These are phyloP conservation scores for Pogonocichla stellata DNA, from an alignment of 2,113 vertebrate species.

Conservation along the genomic window DNA sequence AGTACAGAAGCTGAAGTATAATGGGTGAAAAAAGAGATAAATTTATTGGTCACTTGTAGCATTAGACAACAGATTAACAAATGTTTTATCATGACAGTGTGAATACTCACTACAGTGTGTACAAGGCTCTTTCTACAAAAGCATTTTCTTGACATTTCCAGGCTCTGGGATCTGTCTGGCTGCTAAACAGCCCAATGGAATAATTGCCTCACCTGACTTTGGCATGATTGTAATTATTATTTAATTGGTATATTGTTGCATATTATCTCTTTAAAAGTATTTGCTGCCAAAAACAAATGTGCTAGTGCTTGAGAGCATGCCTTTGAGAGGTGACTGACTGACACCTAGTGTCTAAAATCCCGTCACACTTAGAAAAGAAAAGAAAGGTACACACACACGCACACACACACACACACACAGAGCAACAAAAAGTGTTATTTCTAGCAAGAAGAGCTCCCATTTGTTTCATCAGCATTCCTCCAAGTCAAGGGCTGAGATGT, in stretches of 20 bases:
- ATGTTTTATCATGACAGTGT: background rate
- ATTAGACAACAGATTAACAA: background rate
- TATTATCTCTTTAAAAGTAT: background rate
- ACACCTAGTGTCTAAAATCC: constrained; percentile 64
- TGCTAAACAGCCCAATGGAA: background rate
- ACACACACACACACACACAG: too few relatives aligned
- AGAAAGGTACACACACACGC: background rate
- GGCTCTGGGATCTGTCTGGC: background rate
- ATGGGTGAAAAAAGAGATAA: background rate
- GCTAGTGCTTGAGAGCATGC: background rate
- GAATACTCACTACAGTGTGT: background rate
- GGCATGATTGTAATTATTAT: background rate
- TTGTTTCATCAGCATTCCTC: background rate
- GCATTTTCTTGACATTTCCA: background rate
- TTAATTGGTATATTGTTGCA: background rate
- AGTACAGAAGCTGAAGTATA: background rate
- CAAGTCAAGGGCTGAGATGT: background rate
- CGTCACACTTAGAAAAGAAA: background rate
- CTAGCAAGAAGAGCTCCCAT: background rate
- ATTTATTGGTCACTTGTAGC: background rate
- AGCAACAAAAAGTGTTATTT: rapidly evolving
- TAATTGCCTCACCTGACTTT: background rate
- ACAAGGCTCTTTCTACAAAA: background rate
- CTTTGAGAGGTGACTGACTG: constrained; percentile 51
- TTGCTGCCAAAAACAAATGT: background rate